phyloP scores from a whole-genome alignment of 37 sponge, comb jelly and placozoan species.

The Tethya wilhelma region DNA sequence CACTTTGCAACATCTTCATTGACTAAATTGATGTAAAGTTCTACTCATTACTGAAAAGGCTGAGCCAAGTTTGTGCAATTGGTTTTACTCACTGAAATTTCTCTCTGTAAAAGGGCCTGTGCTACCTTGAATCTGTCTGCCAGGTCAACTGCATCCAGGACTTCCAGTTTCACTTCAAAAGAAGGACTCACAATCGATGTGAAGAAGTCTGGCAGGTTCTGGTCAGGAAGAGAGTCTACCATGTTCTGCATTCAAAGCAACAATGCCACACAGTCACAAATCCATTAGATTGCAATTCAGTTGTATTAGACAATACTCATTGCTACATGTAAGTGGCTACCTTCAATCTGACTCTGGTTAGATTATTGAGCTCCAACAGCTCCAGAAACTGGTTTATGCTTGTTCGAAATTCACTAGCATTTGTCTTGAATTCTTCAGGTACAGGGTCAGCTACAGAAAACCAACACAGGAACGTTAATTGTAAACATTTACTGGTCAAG shows the following conservation, averaged over 20 bases:
- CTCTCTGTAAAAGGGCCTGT: constrained; percentile 57
- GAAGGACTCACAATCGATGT: constrained; percentile 67
- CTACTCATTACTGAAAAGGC: too few relatives aligned
- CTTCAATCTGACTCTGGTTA: too few relatives aligned
- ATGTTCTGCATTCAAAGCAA: constrained; percentile 22
- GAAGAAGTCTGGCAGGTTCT: constrained; percentile 74
- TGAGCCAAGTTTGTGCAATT: too few relatives aligned
- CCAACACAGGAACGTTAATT: not conserved
- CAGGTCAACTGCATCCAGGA: constrained; percentile 67
- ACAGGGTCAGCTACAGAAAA: constrained; percentile 19
- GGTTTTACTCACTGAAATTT: constrained; percentile 70
- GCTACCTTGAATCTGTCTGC: constrained; percentile 42
- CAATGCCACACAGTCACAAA: too few relatives aligned
- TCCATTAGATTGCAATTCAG: too few relatives aligned
- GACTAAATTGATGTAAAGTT: too few relatives aligned
- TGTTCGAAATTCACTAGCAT: constrained; percentile 39
- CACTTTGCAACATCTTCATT: too few relatives aligned
- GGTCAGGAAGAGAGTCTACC: constrained; percentile 59
- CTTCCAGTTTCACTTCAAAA: constrained; percentile 70
- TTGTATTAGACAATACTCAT: too few relatives aligned
- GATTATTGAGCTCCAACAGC: constrained; percentile 35
- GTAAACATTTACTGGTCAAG: not conserved
- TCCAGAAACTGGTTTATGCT: constrained; percentile 55
- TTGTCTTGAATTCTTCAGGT: constrained; percentile 14
- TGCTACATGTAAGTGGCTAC: too few relatives aligned